Percentiles rank a stretch among this genome's conserved stretches.
These are phyloP conservation scores for Mactromeris polynyma DNA, from an alignment of 2,888 invertebrate species.

Conservation along the genomic window DNA sequence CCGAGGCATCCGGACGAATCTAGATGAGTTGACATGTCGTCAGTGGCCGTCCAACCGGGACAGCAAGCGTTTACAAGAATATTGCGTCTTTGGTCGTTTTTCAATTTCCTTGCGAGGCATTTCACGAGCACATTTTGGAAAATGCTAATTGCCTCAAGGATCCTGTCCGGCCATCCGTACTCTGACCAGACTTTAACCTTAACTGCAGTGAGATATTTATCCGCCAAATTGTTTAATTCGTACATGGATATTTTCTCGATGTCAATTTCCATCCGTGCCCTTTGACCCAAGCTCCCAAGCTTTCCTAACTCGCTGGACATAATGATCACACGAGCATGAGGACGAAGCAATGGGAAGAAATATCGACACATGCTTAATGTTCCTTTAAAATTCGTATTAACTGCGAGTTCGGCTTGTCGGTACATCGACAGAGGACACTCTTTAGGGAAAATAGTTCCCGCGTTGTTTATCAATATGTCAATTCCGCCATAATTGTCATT, in stretches of 20 bases:
- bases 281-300: constrained; percentile 56
- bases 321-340: constrained; percentile 72
- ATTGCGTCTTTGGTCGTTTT: constrained; percentile 63
- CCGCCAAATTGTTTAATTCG: constrained; percentile 67
- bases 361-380: constrained; percentile 71
- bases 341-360: constrained; percentile 69
- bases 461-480: constrained; percentile 76
- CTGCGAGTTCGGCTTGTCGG: constrained; percentile 68
- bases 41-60: constrained; percentile 75
- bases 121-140: constrained; percentile 68
- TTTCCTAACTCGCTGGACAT: constrained; percentile 74
- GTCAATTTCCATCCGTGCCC: constrained; percentile 54
- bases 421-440: constrained; percentile 66
- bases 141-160: constrained; percentile 66
- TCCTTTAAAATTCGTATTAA: constrained; percentile 74
- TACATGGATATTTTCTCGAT: constrained; percentile 59
- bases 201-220: constrained; percentile 70
- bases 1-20: constrained; percentile 68
- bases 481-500: constrained; percentile 71
- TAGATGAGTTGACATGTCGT: constrained; percentile 67
- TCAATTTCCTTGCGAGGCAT: constrained; percentile 63
- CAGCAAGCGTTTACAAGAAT: constrained; percentile 76
- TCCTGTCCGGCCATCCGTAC: constrained; percentile 76
- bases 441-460: constrained; percentile 71
- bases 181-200: constrained; percentile 68